Conservation (phyloP, 2,113 vertebrate genomes). For the Actenoides hombroni region DNA sequence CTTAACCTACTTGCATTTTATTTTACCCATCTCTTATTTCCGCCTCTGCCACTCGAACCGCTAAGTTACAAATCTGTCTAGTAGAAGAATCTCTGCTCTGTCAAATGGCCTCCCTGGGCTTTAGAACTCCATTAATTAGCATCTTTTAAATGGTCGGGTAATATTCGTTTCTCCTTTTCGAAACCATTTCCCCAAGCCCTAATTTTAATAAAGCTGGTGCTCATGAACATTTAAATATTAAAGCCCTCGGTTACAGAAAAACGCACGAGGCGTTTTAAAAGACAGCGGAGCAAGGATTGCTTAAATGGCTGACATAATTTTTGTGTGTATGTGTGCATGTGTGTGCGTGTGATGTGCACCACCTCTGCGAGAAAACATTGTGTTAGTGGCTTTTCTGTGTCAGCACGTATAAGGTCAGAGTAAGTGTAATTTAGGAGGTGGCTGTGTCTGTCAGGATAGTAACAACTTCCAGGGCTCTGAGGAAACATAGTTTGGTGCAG, state of each 20-base stretch:
- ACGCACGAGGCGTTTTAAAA: constrained; percentile 72
- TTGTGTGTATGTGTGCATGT: neutral
- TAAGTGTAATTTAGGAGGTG: neutral
- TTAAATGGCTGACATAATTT: constrained; percentile 35
- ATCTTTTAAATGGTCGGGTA: constrained; percentile 80
- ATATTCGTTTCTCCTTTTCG: constrained; percentile 71
- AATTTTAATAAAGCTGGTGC: constrained; percentile 80
- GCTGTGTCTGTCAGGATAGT: neutral
- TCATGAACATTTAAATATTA: constrained; percentile 78
- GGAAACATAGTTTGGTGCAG: neutral
- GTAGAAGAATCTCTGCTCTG: constrained; percentile 51
- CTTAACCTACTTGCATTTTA: constrained; percentile 69
- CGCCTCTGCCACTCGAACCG: neutral
- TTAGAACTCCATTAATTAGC: constrained; percentile 81
- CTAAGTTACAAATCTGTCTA: constrained; percentile 56
- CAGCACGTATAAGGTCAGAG: neutral
- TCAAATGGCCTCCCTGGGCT: constrained; percentile 73
- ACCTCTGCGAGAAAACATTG: constrained; percentile 57
- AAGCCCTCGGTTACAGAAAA: constrained; percentile 75
- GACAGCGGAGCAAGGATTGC: constrained; percentile 55
- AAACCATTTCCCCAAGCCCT: constrained; percentile 76
- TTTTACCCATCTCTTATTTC: constrained; percentile 35
- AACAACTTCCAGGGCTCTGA: neutral
- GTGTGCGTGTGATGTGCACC: neutral
- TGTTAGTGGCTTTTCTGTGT: constrained; percentile 41